Evolutionary conservation across 1,140 invertebrate species (phyloP).

Genomic region (Ceratina australensis): DNA sequence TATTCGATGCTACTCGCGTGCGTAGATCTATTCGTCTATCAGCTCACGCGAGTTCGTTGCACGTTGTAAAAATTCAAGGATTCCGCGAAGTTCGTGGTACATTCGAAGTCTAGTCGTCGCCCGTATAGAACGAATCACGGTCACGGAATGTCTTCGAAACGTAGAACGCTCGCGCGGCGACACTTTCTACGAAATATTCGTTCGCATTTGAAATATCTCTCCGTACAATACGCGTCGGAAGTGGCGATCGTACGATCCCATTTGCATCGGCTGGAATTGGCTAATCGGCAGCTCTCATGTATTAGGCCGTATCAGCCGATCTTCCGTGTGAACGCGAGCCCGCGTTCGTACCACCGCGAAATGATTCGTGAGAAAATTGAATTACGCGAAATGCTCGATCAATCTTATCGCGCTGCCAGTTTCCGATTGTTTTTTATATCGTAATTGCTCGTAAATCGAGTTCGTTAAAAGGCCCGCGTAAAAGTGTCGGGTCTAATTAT

Average conservation of each 20-base stretch:
- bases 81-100: slow-evolving; percentile 24
- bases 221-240: slow-evolving; percentile 33
- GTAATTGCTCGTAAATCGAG: too few species aligned
- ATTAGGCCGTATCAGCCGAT: slow-evolving; percentile 25
- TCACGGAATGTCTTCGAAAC: slow-evolving; percentile 12
- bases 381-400: background rate
- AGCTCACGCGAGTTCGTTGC: slow-evolving; percentile 18
- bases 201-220: slow-evolving; percentile 9
- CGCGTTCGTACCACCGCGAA: background rate
- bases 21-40: slow-evolving; percentile 22
- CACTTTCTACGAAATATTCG: slow-evolving; percentile 40
- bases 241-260: slow-evolving; percentile 40
- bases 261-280: slow-evolving; percentile 43
- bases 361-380: too few species aligned
- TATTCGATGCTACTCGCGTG: background rate
- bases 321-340: slow-evolving; percentile 36
- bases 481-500: too few species aligned
- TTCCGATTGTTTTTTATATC: too few species aligned
- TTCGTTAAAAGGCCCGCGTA: too few species aligned
- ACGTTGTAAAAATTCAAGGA: slow-evolving; percentile 38
- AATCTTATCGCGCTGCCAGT: too few species aligned
- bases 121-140: slow-evolving; percentile 29
- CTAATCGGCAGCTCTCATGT: slow-evolving; percentile 39
- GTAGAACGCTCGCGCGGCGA: slow-evolving; percentile 6
- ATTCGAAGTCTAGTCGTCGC: background rate